These are phyloP conservation scores for Trichopoda pennipes DNA, from an alignment of 2,888 invertebrate genomes.

Conservation along the genomic window DNA sequence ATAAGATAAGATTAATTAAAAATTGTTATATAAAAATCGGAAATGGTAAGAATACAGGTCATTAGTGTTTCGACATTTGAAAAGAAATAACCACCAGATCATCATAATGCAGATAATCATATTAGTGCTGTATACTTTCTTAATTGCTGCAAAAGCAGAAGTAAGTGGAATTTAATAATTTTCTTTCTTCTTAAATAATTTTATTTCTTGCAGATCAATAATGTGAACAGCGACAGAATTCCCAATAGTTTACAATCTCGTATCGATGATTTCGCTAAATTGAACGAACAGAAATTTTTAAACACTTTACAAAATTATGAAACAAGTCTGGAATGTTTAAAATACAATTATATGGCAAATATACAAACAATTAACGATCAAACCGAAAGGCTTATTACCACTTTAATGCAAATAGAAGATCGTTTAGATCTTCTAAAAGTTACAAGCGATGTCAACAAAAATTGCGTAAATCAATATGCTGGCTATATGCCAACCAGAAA, in stretches of 20 bases:
- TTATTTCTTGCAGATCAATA: too few species aligned
- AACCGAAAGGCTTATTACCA: conserved; percentile 14
- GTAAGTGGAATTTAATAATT: not conserved
- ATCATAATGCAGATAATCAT: not conserved
- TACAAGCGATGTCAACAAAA: not conserved
- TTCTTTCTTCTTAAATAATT: too few species aligned
- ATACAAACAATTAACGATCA: conserved; percentile 35
- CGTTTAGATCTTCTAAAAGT: conserved; percentile 57
- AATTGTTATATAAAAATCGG: too few species aligned
- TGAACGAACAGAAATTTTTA: conserved; percentile 19
- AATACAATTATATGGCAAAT: conserved; percentile 32
- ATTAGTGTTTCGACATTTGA: not conserved
- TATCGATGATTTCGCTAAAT: conserved; percentile 1
- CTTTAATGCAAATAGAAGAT: conserved; percentile 52
- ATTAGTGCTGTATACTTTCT: not conserved
- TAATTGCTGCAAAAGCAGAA: not conserved
- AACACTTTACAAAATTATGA: conserved; percentile 52
- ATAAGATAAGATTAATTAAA: too few species aligned
- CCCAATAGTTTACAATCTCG: not conserved
- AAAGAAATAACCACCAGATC: too few species aligned
- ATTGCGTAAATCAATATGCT: conserved; percentile 67
- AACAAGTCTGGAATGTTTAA: conserved; percentile 37
- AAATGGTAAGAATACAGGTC: too few species aligned
- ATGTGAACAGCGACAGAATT: too few species aligned
- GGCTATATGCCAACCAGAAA: conserved; percentile 45